These are phyloP conservation scores for Agonopterix alstromeriana DNA, from an alignment of 2,888 invertebrate genomes.

Conservation along the genomic window DNA sequence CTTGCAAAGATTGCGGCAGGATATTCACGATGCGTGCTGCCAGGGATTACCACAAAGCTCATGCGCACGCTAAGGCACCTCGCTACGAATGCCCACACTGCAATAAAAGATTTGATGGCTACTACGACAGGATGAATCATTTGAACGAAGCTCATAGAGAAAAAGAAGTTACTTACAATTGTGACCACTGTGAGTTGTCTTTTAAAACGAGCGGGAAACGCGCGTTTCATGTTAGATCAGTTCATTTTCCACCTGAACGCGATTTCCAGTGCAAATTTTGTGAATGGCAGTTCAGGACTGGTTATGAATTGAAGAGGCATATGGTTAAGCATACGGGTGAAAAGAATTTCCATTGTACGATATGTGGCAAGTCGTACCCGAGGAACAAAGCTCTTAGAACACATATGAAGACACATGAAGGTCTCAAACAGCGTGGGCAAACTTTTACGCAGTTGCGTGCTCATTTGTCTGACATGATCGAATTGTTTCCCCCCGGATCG, in stretches of 20 bases:
- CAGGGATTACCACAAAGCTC: conserved; percentile 56
- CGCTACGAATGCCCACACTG: conserved; percentile 64
- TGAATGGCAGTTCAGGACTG: conserved; percentile 56
- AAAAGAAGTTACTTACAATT: conserved; percentile 49
- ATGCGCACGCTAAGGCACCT: conserved; percentile 50
- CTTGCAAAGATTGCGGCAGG: conserved; percentile 53
- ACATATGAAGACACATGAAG: conserved; percentile 54
- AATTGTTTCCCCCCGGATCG: conserved; percentile 22
- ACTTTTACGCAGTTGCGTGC: conserved; percentile 36
- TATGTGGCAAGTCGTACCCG: conserved; percentile 68
- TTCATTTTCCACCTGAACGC: conserved; percentile 50
- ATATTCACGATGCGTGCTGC: conserved; percentile 53
- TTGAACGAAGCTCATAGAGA: conserved; percentile 55
- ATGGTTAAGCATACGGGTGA: conserved; percentile 58
- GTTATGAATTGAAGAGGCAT: conserved; percentile 56
- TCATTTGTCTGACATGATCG: conserved; percentile 20
- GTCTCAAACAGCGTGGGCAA: conserved; percentile 25
- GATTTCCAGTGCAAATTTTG: conserved; percentile 47
- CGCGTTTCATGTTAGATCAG: conserved; percentile 44
- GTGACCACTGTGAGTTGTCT: conserved; percentile 47
- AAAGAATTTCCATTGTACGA: conserved; percentile 60
- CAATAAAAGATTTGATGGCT: conserved; percentile 50
- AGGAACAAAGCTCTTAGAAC: conserved; percentile 56
- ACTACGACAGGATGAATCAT: conserved; percentile 59
- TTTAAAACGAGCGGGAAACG: conserved; percentile 62